Evolutionary conservation across 2,797 vertebrate species (phyloP).

Genomic region (Pipistrellus kuhlii): DNA sequence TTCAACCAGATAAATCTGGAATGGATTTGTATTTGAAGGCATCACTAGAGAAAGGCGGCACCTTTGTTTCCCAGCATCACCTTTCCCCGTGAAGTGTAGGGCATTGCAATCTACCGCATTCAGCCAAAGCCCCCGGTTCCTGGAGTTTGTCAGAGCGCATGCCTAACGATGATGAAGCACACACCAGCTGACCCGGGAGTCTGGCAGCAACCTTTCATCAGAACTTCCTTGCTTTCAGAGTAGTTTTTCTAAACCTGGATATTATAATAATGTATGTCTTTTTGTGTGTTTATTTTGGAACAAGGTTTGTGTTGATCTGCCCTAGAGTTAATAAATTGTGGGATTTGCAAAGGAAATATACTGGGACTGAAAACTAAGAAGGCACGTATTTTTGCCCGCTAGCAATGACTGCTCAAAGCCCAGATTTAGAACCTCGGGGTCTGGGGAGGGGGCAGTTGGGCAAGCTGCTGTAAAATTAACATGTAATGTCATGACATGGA

Average conservation of each 20-base stretch:
- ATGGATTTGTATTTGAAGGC: not conserved
- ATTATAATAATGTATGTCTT: slow-evolving; percentile 63
- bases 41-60: not conserved
- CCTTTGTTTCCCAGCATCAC: not conserved
- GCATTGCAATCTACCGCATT: not conserved
- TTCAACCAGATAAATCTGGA: not conserved
- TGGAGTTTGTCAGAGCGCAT: not conserved
- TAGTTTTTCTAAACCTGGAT: slow-evolving; percentile 66
- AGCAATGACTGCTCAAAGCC: slow-evolving; percentile 15
- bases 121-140: not conserved
- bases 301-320: slow-evolving; percentile 63
- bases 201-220: not conserved
- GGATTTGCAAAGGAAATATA: slow-evolving; percentile 78
- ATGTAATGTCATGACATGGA: not conserved
- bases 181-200: not conserved
- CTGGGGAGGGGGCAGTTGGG: not conserved
- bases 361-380: slow-evolving; percentile 66
- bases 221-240: slow-evolving; percentile 35
- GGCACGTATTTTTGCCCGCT: slow-evolving; percentile 49
- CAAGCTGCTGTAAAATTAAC: slow-evolving; percentile 40
- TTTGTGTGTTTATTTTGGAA: slow-evolving; percentile 74
- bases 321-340: slow-evolving; percentile 68
- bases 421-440: slow-evolving; percentile 36
- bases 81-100: not conserved
- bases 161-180: not conserved